phyloP scores from a whole-genome alignment of 1,140 invertebrate genomes.

The Rhizoglyphus robini region DNA sequence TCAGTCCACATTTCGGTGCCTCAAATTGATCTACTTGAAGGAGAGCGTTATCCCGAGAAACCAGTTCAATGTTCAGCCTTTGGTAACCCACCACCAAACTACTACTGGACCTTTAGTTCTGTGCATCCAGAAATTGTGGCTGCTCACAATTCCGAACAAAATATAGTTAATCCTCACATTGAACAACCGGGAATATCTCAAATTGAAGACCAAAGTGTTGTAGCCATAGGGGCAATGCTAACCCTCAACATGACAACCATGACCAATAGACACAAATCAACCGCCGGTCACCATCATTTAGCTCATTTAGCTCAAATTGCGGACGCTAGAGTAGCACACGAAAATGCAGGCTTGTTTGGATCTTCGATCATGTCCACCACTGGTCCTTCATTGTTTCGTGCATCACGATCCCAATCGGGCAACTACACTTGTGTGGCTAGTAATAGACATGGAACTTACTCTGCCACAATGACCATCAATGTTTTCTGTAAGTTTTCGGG shows the following conservation, averaged over 20 bases:
- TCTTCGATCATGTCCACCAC: constrained; percentile 31
- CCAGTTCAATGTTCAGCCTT: constrained; percentile 59
- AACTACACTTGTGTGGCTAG: constrained; percentile 58
- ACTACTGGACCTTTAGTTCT: constrained; percentile 23
- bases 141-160: constrained; percentile 23
- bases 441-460: constrained; percentile 56
- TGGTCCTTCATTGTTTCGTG: constrained; percentile 37
- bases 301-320: background rate
- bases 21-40: constrained; percentile 57
- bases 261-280: too few species aligned
- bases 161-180: background rate
- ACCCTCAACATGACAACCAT: background rate
- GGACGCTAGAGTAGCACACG: background rate
- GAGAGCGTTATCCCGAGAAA: constrained; percentile 48
- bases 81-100: constrained; percentile 44
- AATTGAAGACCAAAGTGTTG: constrained; percentile 1
- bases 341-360: background rate
- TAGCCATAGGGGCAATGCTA: background rate
- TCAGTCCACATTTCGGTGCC: constrained; percentile 58
- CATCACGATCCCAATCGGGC: constrained; percentile 35
- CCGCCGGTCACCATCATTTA: background rate
- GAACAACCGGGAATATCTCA: constrained; percentile 27
- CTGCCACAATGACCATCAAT: constrained; percentile 50
- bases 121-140: background rate
- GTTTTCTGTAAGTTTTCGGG: constrained; percentile 53